Evolutionary conservation across 2,888 invertebrate genomes (phyloP).

Genomic region (Parnassius smintheus): DNA sequence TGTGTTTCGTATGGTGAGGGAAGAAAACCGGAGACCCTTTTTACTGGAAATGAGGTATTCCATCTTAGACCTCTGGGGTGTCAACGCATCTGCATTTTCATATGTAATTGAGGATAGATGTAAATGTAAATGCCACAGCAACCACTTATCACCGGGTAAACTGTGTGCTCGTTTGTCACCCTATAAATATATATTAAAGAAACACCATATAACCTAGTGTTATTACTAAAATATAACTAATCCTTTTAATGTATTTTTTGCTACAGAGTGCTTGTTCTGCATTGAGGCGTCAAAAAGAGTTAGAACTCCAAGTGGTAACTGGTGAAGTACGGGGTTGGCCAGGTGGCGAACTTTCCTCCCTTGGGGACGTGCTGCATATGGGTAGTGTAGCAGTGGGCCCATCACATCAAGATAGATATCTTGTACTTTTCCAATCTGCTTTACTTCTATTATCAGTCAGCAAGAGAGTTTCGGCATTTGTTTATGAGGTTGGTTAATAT

Average conservation of each 20-base stretch:
- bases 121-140: too few relatives aligned
- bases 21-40: too few relatives aligned
- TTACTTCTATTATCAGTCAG: conserved; percentile 95
- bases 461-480: conserved; percentile 95
- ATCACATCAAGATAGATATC: conserved; percentile 93
- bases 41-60: too few relatives aligned
- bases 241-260: conserved; percentile 5
- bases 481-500: conserved; percentile 88
- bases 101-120: too few relatives aligned
- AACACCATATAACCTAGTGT: too few relatives aligned
- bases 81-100: too few relatives aligned
- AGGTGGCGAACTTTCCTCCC: conserved; percentile 81
- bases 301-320: conserved; percentile 96
- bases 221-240: not conserved
- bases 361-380: conserved; percentile 95
- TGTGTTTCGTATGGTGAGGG: too few relatives aligned
- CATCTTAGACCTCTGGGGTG: too few relatives aligned
- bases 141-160: too few relatives aligned
- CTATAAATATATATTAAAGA: too few relatives aligned
- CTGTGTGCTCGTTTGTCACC: too few relatives aligned
- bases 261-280: conserved; percentile 91
- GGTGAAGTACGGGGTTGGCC: conserved; percentile 98
- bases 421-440: conserved; percentile 94
- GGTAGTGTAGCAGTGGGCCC: conserved; percentile 94
- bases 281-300: conserved; percentile 94